Percentiles rank a stretch among this genome's conserved stretches.
These are phyloP conservation scores for Ceratotherium simum DNA, from an alignment of 2,113 vertebrate species.

Conservation along the genomic window DNA sequence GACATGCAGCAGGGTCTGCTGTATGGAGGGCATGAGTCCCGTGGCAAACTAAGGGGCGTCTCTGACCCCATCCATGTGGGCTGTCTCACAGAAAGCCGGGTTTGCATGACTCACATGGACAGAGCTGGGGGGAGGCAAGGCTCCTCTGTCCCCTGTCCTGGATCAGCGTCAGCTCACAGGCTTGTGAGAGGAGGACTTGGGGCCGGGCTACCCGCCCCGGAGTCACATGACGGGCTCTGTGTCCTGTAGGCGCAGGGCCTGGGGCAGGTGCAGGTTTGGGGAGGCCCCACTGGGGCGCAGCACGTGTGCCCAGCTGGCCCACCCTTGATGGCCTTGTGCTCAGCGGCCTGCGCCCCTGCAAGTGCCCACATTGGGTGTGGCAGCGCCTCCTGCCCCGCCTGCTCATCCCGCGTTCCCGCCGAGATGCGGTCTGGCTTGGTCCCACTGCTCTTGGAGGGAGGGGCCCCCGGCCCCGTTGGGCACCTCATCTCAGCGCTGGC, in stretches of 20 bases:
- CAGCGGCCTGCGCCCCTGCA: neutral
- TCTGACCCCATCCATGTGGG: neutral
- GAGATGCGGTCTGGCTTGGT: neutral
- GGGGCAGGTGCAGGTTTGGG: neutral
- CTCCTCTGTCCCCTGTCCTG: neutral
- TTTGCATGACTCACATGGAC: neutral
- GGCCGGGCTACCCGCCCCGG: neutral
- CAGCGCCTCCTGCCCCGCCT: neutral
- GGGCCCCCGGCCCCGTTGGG: rapidly evolving
- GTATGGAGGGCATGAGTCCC: neutral
- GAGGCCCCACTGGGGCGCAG: too few species aligned
- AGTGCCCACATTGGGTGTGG: neutral
- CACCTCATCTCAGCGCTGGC: neutral
- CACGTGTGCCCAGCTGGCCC: rapidly evolving
- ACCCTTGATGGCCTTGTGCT: neutral
- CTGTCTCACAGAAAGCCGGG: neutral
- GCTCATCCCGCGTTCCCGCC: neutral
- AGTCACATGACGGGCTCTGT: too few species aligned
- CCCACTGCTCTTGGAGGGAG: neutral
- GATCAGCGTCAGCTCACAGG: neutral
- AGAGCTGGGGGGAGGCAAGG: rapidly evolving
- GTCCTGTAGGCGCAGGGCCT: neutral
- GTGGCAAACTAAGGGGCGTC: neutral
- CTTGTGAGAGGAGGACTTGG: neutral
- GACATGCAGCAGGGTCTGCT: neutral